phyloP scores from a whole-genome alignment of 2,797 vertebrate genomes.

The Myotis myotis region DNA sequence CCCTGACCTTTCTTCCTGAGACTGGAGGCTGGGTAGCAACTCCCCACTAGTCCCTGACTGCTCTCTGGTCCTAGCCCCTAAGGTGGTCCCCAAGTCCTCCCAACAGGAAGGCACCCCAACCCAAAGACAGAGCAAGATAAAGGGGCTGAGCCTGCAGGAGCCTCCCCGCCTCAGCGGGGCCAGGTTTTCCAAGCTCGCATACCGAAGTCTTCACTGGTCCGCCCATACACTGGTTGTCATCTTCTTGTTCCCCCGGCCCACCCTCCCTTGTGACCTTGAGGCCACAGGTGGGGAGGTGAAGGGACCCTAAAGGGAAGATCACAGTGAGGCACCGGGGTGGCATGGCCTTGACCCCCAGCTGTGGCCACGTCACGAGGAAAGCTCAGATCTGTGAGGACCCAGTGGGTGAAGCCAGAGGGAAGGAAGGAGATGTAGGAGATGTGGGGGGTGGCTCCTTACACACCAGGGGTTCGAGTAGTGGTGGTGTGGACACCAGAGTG shows the following conservation, averaged over 20 bases:
- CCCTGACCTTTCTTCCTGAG: no score
- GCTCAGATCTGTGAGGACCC: not conserved
- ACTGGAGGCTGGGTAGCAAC: not conserved
- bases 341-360: accelerated
- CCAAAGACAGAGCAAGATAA: not conserved
- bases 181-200: not conserved
- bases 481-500: accelerated
- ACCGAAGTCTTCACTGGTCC: accelerated
- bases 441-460: accelerated
- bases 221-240: accelerated
- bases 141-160: not conserved
- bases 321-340: accelerated
- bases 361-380: accelerated
- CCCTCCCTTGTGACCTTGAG: not conserved
- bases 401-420: not conserved
- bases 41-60: not conserved
- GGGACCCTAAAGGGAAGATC: not conserved
- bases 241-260: not conserved
- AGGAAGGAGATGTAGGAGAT: not conserved
- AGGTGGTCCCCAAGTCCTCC: not conserved
- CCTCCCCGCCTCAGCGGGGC: accelerated
- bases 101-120: not conserved
- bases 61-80: not conserved
- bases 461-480: accelerated
- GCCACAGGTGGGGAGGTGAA: no score